These are phyloP conservation scores for Euclidia mi DNA, from an alignment of 2,888 invertebrate genomes.

Conservation along the genomic window DNA sequence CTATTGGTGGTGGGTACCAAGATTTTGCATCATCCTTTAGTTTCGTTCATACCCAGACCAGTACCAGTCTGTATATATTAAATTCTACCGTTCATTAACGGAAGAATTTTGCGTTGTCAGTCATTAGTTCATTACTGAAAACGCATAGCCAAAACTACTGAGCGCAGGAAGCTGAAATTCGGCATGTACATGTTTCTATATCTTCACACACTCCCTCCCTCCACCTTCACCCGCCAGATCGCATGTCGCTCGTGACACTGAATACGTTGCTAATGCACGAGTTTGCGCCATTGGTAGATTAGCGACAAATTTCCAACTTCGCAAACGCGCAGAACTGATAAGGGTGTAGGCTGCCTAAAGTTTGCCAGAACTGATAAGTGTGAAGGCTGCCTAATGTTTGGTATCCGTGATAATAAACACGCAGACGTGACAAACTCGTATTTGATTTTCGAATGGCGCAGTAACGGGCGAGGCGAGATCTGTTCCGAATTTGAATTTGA, in stretches of 20 bases:
- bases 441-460: no score
- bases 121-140: no score
- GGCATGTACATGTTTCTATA: no score
- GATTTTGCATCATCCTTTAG: no score
- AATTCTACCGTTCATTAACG: no score
- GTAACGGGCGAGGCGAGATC: not conserved
- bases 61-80: no score
- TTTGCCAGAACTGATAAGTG: no score
- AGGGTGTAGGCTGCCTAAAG: not conserved
- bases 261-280: slow-evolving; percentile 15
- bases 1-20: no score
- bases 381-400: slow-evolving; percentile 1
- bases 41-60: no score
- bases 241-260: slow-evolving; percentile 14
- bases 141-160: no score
- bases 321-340: not conserved
- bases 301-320: slow-evolving; percentile 10
- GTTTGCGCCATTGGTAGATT: slow-evolving; percentile 43
- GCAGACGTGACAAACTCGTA: not conserved
- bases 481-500: not conserved
- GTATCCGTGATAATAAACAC: not conserved
- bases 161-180: no score
- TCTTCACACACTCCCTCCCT: slow-evolving; percentile 6
- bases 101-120: no score
- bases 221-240: not conserved